A percentile compares a stretch with the other conserved stretches of the same genome.
Evolutionary conservation across 2,113 vertebrate species (phyloP).

Genomic region (Mus musculus): DNA sequence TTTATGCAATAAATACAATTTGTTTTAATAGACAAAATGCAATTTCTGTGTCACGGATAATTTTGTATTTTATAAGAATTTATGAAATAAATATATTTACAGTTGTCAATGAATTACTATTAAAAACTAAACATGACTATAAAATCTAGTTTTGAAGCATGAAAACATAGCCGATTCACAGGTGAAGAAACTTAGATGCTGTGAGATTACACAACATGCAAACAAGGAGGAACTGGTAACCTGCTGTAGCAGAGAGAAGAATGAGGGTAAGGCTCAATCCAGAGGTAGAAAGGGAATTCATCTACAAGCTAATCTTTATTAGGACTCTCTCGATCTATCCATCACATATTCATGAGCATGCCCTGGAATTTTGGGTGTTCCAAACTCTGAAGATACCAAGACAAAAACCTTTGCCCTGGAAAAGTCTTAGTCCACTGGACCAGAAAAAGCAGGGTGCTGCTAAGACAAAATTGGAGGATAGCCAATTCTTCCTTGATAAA

Average conservation of each 20-base stretch:
- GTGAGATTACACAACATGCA: background rate
- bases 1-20: background rate
- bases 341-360: background rate
- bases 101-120: background rate
- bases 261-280: background rate
- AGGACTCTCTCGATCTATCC: background rate
- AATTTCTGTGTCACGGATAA: constrained; percentile 3
- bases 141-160: background rate
- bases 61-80: constrained; percentile 10
- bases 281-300: background rate
- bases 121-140: background rate
- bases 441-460: background rate
- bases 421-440: background rate
- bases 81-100: constrained; percentile 5
- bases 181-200: background rate
- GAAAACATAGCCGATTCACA: background rate
- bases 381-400: background rate
- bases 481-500: background rate
- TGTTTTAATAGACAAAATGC: background rate
- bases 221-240: background rate
- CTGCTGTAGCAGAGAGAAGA: background rate
- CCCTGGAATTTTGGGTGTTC: background rate
- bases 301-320: background rate
- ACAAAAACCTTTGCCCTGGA: background rate
- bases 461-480: background rate